Evolutionary conservation across 2,888 invertebrate genomes (phyloP).

Genomic region (Pachycephus smyrnensis): DNA sequence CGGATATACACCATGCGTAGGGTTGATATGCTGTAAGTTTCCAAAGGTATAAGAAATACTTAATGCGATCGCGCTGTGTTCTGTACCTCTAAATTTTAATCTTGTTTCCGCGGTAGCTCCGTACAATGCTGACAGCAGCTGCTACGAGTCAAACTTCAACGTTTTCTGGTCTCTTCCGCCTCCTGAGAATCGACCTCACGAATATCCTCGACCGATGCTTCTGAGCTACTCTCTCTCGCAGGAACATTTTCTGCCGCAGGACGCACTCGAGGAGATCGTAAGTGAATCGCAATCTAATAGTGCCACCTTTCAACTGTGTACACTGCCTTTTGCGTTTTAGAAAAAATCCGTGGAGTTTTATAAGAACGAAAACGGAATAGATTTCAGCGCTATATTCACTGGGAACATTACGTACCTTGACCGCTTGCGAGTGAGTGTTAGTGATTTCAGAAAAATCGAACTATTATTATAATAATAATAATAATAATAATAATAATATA

Average conservation of each 20-base stretch:
- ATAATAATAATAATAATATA: too few relatives aligned
- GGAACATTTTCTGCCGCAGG: constrained; percentile 83
- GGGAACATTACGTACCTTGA: constrained; percentile 84
- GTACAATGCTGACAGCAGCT: constrained; percentile 83
- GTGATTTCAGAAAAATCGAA: not conserved
- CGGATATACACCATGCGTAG: constrained; percentile 93
- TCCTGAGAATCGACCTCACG: constrained; percentile 89
- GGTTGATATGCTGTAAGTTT: constrained; percentile 89
- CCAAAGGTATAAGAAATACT: not conserved
- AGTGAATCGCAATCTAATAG: constrained; percentile 27
- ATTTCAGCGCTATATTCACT: constrained; percentile 77
- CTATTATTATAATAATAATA: too few relatives aligned
- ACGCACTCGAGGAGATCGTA: constrained; percentile 86
- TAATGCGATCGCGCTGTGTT: not conserved
- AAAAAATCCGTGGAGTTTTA: constrained; percentile 88
- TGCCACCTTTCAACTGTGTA: not conserved
- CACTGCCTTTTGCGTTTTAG: constrained; percentile 51
- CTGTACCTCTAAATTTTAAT: constrained; percentile 1
- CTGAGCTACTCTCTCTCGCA: constrained; percentile 88
- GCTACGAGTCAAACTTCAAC: constrained; percentile 84
- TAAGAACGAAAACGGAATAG: constrained; percentile 76
- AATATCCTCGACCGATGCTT: constrained; percentile 92
- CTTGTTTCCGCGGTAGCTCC: constrained; percentile 74
- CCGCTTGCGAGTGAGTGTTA: constrained; percentile 76
- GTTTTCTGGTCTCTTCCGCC: constrained; percentile 98